Evolutionary conservation across 2,113 vertebrate species (phyloP).

Genomic region (Leiothrix lutea): DNA sequence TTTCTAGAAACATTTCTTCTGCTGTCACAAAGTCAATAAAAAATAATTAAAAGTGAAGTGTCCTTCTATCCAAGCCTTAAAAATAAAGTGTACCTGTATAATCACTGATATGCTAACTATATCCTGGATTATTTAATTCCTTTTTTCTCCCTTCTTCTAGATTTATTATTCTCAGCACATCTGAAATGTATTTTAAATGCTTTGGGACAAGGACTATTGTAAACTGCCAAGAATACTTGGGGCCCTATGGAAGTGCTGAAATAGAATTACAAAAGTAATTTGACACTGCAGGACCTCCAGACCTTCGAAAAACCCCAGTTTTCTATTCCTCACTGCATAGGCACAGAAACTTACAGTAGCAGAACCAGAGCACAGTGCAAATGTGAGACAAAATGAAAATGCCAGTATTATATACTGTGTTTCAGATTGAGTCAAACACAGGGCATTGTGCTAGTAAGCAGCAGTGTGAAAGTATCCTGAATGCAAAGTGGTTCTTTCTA

Average conservation of each 20-base stretch:
- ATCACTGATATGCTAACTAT: background rate
- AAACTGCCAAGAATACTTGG: background rate
- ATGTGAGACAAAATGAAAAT: background rate
- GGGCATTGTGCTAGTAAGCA: background rate
- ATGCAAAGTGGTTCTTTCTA: background rate
- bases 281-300: background rate
- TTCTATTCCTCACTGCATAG: background rate
- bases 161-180: background rate
- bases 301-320: background rate
- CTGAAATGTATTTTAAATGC: constrained; percentile 16
- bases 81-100: background rate
- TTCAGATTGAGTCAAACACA: background rate
- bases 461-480: background rate
- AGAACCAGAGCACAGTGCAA: background rate
- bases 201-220: background rate
- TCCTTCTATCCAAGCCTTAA: background rate
- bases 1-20: background rate
- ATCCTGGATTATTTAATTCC: background rate
- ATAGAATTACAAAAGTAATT: background rate
- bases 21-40: background rate
- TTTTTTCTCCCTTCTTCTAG: background rate
- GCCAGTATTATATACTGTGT: background rate
- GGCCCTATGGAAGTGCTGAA: background rate
- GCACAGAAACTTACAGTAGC: background rate
- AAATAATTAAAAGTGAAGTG: background rate